These are phyloP conservation scores for Chymomyza procnemis DNA, from an alignment of 2,888 invertebrate genomes.

Conservation along the genomic window DNA sequence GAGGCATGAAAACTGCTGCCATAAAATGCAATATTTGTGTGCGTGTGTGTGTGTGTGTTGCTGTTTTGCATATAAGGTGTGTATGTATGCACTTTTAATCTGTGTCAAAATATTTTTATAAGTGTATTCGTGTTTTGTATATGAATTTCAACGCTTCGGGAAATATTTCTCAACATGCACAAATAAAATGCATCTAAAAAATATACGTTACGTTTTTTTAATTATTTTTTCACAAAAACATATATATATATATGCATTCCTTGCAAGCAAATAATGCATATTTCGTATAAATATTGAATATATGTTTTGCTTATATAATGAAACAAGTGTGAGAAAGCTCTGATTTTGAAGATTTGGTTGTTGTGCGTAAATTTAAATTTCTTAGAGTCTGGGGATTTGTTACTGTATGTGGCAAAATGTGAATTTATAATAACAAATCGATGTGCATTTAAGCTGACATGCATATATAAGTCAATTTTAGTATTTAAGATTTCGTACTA, in stretches of 20 bases:
- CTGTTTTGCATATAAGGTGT: neutral
- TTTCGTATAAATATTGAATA: slow-evolving; percentile 35
- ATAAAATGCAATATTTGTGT: neutral
- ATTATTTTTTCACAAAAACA: slow-evolving; percentile 6
- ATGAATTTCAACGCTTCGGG: slow-evolving; percentile 44
- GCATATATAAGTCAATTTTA: too few relatives aligned
- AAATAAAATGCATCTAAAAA: slow-evolving; percentile 41
- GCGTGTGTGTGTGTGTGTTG: slow-evolving; percentile 1
- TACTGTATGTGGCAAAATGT: slow-evolving; percentile 51
- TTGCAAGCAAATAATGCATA: slow-evolving; percentile 25
- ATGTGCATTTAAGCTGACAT: slow-evolving; percentile 28
- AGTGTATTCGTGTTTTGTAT: slow-evolving; percentile 19
- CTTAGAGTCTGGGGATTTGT: slow-evolving; percentile 46
- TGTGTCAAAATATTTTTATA: slow-evolving; percentile 61
- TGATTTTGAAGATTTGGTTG: slow-evolving; percentile 34
- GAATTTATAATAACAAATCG: slow-evolving; percentile 52
- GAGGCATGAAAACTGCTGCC: slow-evolving; percentile 30
- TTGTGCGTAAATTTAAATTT: neutral
- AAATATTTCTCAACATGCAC: slow-evolving; percentile 51
- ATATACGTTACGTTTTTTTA: slow-evolving; percentile 41
- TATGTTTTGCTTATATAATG: slow-evolving; percentile 48
- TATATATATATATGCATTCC: neutral
- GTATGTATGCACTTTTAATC: slow-evolving; percentile 51
- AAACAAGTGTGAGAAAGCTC: slow-evolving; percentile 42
- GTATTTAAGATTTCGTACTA: too few relatives aligned